Conservation (phyloP, 2,113 vertebrate genomes). For the Xenopus laevis region DNA sequence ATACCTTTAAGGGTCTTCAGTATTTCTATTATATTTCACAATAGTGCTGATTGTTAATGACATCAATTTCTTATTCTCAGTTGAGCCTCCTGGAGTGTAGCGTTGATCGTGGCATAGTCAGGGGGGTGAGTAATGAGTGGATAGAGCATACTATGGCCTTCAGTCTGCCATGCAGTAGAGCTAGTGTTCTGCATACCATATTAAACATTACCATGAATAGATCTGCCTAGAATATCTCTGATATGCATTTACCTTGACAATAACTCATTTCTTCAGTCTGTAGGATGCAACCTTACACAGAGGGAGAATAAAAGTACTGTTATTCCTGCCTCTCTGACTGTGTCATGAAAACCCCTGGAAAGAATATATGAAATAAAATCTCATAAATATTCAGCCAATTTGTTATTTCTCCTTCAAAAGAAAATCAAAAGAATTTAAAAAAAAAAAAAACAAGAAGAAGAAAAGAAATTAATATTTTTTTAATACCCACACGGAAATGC, state of each 20-base stretch:
- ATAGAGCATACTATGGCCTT: conserved; percentile 34
- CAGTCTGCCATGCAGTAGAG: conserved; percentile 28
- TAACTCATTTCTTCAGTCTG: conserved; percentile 20
- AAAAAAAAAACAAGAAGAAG: neutral
- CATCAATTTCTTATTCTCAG: conserved; percentile 15
- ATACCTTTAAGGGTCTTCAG: too few species aligned
- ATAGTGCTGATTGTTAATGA: conserved; percentile 33
- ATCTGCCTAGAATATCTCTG: conserved; percentile 39
- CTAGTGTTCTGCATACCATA: conserved; percentile 41
- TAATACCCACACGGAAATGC: neutral
- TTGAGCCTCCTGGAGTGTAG: conserved; percentile 15
- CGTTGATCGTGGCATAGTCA: conserved; percentile 32
- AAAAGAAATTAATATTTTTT: neutral
- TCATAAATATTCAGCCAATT: conserved; percentile 33
- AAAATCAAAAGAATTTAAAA: conserved; percentile 17
- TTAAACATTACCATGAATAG: conserved; percentile 39
- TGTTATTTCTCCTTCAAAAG: conserved; percentile 5
- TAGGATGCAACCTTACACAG: conserved; percentile 26
- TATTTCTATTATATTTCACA: too few species aligned
- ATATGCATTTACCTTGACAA: conserved; percentile 45
- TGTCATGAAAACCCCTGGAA: neutral
- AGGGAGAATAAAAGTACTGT: conserved; percentile 16
- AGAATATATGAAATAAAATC: conserved; percentile 27
- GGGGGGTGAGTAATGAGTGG: conserved; percentile 42
- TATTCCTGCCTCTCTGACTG: conserved; percentile 17